phyloP scores from a whole-genome alignment of 2,797 vertebrate genomes.

The Gadopsis marmoratus region DNA sequence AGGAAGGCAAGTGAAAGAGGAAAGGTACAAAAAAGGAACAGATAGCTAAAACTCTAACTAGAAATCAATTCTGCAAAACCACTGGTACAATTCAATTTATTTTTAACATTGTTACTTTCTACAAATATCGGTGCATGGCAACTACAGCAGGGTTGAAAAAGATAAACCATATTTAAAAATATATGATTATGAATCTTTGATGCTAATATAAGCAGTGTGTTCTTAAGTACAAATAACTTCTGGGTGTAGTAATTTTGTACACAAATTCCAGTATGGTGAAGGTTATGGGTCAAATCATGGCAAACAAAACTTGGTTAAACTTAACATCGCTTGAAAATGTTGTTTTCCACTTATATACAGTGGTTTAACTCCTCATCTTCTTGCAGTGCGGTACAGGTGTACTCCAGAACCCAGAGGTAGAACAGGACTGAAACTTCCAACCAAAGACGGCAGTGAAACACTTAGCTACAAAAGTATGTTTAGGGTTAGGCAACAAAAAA shows the following conservation, averaged over 20 bases:
- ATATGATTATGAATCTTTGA: too few relatives aligned
- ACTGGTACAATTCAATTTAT: neutral
- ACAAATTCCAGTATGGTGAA: neutral
- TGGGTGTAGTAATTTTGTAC: neutral
- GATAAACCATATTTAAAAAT: neutral
- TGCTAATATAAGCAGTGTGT: neutral
- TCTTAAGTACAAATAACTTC: neutral
- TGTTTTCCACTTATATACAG: too few relatives aligned
- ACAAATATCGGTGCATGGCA: neutral
- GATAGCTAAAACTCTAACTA: too few relatives aligned
- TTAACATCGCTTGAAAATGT: neutral
- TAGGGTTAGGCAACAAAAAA: neutral
- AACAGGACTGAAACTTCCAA: neutral
- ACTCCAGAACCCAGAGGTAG: neutral
- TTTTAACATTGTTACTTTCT: neutral
- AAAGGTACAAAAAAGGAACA: neutral
- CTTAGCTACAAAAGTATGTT: neutral
- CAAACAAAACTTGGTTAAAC: neutral
- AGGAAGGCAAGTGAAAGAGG: neutral
- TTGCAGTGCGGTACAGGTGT: neutral
- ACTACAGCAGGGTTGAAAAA: neutral
- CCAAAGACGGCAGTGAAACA: slow-evolving; percentile 8
- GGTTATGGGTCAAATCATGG: too few relatives aligned
- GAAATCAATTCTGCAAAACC: neutral
- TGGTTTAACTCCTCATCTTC: neutral